These are phyloP conservation scores for Stylophora pistillata DNA, from an alignment of 64 coral and sea anemone species.

Conservation along the genomic window DNA sequence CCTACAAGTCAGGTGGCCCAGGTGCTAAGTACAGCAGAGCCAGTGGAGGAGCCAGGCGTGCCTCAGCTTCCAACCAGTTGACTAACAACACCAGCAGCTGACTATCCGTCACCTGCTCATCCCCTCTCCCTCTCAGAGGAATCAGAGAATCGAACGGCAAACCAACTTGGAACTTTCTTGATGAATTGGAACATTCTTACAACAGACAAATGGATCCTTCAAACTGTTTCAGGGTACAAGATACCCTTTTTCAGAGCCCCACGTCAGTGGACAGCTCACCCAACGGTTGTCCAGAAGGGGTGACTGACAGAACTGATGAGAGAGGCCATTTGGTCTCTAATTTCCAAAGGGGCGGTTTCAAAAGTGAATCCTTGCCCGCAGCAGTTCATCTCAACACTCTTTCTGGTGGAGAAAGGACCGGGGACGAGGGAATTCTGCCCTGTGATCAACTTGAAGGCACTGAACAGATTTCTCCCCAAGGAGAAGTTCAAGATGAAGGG, in stretches of 20 bases:
- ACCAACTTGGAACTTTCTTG: not conserved
- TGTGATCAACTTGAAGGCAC: slow-evolving; percentile 41
- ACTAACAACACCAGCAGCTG: slow-evolving; percentile 21
- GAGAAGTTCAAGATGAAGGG: slow-evolving; percentile 57
- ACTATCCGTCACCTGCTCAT: slow-evolving; percentile 20
- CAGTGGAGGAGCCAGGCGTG: not conserved
- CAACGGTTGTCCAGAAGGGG: not conserved
- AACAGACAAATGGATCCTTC: not conserved
- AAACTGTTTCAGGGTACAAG: not conserved
- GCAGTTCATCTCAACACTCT: slow-evolving; percentile 52
- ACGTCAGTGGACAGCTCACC: not conserved
- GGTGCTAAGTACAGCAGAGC: slow-evolving; percentile 14
- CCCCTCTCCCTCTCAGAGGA: not conserved
- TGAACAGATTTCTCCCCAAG: slow-evolving; percentile 41
- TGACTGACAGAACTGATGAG: not conserved
- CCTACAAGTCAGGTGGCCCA: slow-evolving; percentile 24
- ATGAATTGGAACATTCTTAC: not conserved
- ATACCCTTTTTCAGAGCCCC: not conserved
- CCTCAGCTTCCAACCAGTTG: not conserved
- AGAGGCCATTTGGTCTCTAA: not conserved
- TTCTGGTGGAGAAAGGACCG: slow-evolving; percentile 52
- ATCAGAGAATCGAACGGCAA: not conserved
- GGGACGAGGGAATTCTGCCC: slow-evolving; percentile 47
- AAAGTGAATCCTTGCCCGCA: slow-evolving; percentile 30
- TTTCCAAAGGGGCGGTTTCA: slow-evolving; percentile 55